These are phyloP conservation scores for Turritopsis rubra DNA, from an alignment of 30 jellyfish, hydroid and myxozoan genomes.

Conservation along the genomic window DNA sequence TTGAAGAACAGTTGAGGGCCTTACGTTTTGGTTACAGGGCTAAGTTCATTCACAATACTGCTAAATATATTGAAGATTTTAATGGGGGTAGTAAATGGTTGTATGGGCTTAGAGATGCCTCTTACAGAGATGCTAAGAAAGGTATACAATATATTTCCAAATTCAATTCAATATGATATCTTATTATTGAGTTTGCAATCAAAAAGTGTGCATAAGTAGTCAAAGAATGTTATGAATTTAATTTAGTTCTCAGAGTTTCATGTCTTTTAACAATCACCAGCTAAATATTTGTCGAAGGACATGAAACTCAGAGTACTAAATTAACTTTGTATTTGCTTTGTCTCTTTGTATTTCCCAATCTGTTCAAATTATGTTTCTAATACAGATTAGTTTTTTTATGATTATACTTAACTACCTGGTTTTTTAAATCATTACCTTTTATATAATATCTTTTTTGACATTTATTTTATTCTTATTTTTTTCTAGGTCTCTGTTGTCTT, in stretches of 20 bases:
- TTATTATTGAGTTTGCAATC: too few relatives aligned
- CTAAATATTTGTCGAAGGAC: too few relatives aligned
- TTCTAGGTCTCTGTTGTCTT: constrained; percentile 59
- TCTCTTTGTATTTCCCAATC: too few relatives aligned
- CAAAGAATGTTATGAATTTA: too few relatives aligned
- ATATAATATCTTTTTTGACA: not conserved
- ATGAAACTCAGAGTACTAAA: too few relatives aligned
- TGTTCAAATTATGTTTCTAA: too few relatives aligned
- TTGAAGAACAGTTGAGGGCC: constrained; percentile 55
- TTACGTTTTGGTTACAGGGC: constrained; percentile 97
- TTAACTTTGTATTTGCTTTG: too few relatives aligned
- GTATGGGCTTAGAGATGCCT: constrained; percentile 28
- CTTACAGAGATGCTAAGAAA: constrained; percentile 72
- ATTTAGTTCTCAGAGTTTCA: too few relatives aligned
- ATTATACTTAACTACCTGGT: not conserved
- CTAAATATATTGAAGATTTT: constrained; percentile 30
- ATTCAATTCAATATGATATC: too few relatives aligned
- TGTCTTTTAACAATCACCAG: too few relatives aligned
- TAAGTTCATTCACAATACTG: constrained; percentile 71
- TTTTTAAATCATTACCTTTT: not conserved
- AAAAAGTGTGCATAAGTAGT: too few relatives aligned
- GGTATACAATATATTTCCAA: constrained; percentile 33
- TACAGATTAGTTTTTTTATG: too few relatives aligned
- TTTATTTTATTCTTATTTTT: not conserved
- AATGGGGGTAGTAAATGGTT: constrained; percentile 52